Percentiles rank a stretch among this genome's conserved stretches.
These are phyloP conservation scores for Umimayanthus kanabou DNA, from an alignment of 92 coral and sea anemone genomes.

Conservation along the genomic window DNA sequence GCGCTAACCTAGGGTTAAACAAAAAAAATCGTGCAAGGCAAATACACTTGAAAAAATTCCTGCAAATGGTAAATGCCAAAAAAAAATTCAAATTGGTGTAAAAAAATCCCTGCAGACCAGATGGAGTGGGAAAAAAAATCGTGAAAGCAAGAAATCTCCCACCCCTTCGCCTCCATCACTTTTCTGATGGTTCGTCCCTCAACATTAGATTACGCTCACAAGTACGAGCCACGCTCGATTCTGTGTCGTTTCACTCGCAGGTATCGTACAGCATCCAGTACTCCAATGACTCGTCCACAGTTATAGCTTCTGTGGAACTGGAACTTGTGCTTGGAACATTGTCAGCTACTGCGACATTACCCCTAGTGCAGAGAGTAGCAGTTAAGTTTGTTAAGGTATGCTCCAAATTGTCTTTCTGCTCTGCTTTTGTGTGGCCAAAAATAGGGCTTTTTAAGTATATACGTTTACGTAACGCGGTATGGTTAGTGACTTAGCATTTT, in stretches of 20 bases:
- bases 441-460: too few relatives aligned
- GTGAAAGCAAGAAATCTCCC: too few relatives aligned
- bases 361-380: conserved; percentile 72
- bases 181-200: too few relatives aligned
- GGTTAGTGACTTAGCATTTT: not conserved
- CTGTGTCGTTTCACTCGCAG: conserved; percentile 41
- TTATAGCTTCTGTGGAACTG: conserved; percentile 68
- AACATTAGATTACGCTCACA: not conserved
- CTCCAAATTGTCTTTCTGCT: not conserved
- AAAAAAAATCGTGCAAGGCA: too few relatives aligned
- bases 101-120: too few relatives aligned
- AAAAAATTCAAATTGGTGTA: too few relatives aligned
- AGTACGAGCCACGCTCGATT: too few relatives aligned
- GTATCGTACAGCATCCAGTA: conserved; percentile 73
- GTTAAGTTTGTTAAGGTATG: conserved; percentile 81
- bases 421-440: not conserved
- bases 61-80: too few relatives aligned
- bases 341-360: conserved; percentile 50
- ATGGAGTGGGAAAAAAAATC: too few relatives aligned
- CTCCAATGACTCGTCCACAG: conserved; percentile 74
- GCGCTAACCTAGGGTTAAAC: too few relatives aligned
- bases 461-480: not conserved
- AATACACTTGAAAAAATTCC: too few relatives aligned
- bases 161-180: too few relatives aligned
- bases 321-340: conserved; percentile 75